These are phyloP conservation scores for Stictocephala bisonia DNA, from an alignment of 2,888 invertebrate species.

Conservation along the genomic window DNA sequence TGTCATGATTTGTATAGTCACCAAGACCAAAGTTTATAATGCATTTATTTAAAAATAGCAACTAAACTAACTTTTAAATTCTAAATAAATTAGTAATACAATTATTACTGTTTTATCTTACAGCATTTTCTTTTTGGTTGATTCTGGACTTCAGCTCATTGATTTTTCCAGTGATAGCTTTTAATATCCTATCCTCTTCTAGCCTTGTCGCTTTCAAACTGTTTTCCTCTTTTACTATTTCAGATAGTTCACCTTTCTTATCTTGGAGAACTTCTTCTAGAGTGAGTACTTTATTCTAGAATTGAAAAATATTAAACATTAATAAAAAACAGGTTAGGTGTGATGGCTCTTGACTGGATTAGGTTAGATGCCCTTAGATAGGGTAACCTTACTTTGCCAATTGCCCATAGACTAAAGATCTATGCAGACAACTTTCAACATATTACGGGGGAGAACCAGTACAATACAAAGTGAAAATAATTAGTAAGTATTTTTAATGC, in stretches of 20 bases:
- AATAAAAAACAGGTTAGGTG: not conserved
- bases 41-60: not conserved
- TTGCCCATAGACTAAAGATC: too few species aligned
- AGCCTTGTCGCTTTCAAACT: conserved; percentile 77
- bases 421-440: too few species aligned
- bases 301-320: conserved; percentile 27
- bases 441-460: too few species aligned
- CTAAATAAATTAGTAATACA: not conserved
- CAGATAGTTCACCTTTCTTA: conserved; percentile 74
- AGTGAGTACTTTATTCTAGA: conserved; percentile 47
- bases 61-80: not conserved
- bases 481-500: too few species aligned
- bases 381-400: too few species aligned
- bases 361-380: too few species aligned
- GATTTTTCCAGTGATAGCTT: conserved; percentile 70
- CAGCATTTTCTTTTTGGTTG: conserved; percentile 64
- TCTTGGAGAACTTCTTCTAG: conserved; percentile 56
- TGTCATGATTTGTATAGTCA: too few species aligned
- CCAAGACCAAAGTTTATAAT: too few species aligned
- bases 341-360: too few species aligned
- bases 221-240: conserved; percentile 73
- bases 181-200: conserved; percentile 79
- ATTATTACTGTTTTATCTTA: conserved; percentile 11
- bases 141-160: conserved; percentile 70
- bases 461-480: too few species aligned